phyloP scores from a whole-genome alignment of 2,797 vertebrate genomes.

The Xenopus petersii region DNA sequence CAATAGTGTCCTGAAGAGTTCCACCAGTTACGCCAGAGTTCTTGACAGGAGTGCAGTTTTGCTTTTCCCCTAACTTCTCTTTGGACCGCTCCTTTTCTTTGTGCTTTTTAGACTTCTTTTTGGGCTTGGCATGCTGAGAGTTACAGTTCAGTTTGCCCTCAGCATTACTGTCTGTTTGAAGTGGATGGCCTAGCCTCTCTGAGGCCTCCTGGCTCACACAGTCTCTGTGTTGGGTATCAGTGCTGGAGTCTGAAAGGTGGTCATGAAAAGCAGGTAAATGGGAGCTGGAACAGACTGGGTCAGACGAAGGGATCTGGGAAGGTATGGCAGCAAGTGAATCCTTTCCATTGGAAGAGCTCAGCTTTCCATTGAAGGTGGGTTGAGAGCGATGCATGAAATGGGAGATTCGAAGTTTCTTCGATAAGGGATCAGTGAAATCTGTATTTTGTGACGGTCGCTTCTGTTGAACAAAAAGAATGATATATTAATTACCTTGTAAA shows the following conservation, averaged over 20 bases:
- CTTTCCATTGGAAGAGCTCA: conserved; percentile 71
- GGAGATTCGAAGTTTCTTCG: conserved; percentile 91
- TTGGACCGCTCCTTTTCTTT: conserved; percentile 84
- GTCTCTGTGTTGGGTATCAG: conserved; percentile 82
- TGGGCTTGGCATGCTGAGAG: conserved; percentile 73
- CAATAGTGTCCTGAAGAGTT: conserved; percentile 73
- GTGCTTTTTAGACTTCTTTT: conserved; percentile 94
- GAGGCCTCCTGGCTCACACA: conserved; percentile 73
- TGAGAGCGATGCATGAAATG: conserved; percentile 79
- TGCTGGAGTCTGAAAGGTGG: conserved; percentile 86
- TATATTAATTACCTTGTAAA: no score
- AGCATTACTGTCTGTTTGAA: conserved; percentile 57
- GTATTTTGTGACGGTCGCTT: conserved; percentile 76
- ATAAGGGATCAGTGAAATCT: conserved; percentile 88
- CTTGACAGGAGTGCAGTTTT: conserved; percentile 64
- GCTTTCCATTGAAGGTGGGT: conserved; percentile 80
- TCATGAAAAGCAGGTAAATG: conserved; percentile 75
- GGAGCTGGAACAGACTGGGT: conserved; percentile 63
- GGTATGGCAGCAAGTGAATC: conserved; percentile 56
- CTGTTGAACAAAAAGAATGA: conserved; percentile 56
- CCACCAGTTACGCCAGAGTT: conserved; percentile 62
- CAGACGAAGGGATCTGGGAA: conserved; percentile 8
- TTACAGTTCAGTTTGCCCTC: conserved; percentile 56
- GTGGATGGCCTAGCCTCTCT: conserved; percentile 71
- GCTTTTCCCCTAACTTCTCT: conserved; percentile 65